phyloP scores from a whole-genome alignment of 2,888 invertebrate species.

The Camptogramma bilineatum region DNA sequence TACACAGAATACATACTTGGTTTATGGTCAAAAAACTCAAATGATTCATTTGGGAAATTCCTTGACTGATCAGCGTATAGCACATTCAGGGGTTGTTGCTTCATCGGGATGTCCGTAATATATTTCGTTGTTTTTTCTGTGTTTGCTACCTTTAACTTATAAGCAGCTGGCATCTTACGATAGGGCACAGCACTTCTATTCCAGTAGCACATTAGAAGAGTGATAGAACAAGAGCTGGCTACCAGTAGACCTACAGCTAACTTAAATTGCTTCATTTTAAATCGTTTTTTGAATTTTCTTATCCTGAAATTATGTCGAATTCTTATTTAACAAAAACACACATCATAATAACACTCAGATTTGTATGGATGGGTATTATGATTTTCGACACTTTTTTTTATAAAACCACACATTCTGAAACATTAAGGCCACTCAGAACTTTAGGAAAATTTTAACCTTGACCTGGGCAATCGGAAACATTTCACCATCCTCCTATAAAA shows the following conservation, averaged over 20 bases:
- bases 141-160: constrained; percentile 14
- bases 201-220: constrained; percentile 57
- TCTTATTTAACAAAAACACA: background rate
- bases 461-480: constrained; percentile 49
- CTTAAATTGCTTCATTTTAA: constrained; percentile 59
- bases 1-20: constrained; percentile 48
- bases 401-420: background rate
- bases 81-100: constrained; percentile 54
- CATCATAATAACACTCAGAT: background rate
- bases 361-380: background rate
- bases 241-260: constrained; percentile 49
- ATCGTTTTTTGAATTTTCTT: constrained; percentile 55
- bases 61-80: constrained; percentile 51
- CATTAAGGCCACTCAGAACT: background rate
- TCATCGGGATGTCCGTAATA: constrained; percentile 51
- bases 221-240: constrained; percentile 50
- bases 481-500: constrained; percentile 48
- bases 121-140: constrained; percentile 11
- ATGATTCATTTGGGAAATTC: constrained; percentile 48
- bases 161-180: constrained; percentile 12
- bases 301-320: constrained; percentile 55
- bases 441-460: constrained; percentile 49
- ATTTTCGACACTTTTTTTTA: background rate
- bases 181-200: constrained; percentile 45
- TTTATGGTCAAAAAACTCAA: constrained; percentile 53